These are phyloP conservation scores for Girardinus metallicus DNA, from an alignment of 2,797 vertebrate genomes.

Conservation along the genomic window DNA sequence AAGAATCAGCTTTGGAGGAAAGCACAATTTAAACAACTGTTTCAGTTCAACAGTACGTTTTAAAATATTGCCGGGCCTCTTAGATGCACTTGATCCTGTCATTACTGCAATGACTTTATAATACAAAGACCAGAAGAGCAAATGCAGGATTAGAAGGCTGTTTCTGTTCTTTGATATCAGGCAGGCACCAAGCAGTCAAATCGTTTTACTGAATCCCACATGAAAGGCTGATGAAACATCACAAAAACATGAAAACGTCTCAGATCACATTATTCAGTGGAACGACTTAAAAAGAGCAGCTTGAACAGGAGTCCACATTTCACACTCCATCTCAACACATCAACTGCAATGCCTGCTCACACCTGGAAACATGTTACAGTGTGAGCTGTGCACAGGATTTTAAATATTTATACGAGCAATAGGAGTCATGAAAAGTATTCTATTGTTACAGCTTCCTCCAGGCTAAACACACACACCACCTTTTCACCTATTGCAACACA, in stretches of 20 bases:
- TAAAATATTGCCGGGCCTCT: background rate
- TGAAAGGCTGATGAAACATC: slow-evolving; percentile 60
- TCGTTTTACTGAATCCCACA: slow-evolving; percentile 51
- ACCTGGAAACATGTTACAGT: slow-evolving; percentile 33
- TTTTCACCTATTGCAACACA: background rate
- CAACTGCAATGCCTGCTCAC: slow-evolving; percentile 33
- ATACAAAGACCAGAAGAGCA: slow-evolving; percentile 12
- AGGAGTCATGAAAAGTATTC: slow-evolving; percentile 39
- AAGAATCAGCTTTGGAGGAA: background rate
- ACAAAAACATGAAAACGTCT: slow-evolving; percentile 31
- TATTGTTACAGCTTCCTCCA: slow-evolving; percentile 31
- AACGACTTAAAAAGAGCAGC: slow-evolving; percentile 22
- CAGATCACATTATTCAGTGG: slow-evolving; percentile 36
- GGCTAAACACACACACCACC: slow-evolving; percentile 9
- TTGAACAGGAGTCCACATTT: slow-evolving; percentile 29
- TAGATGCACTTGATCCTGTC: background rate
- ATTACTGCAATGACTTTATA: slow-evolving; percentile 11
- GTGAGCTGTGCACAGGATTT: slow-evolving; percentile 25
- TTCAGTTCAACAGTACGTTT: background rate
- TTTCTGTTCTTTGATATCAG: slow-evolving; percentile 53
- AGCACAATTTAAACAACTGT: background rate
- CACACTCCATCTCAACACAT: slow-evolving; percentile 40
- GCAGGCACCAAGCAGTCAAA: slow-evolving; percentile 40
- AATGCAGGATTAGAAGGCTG: slow-evolving; percentile 16
- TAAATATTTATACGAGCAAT: slow-evolving; percentile 48